Evolutionary conservation across 1,140 invertebrate genomes (phyloP).

Genomic region (Polypedilum pembai): DNA sequence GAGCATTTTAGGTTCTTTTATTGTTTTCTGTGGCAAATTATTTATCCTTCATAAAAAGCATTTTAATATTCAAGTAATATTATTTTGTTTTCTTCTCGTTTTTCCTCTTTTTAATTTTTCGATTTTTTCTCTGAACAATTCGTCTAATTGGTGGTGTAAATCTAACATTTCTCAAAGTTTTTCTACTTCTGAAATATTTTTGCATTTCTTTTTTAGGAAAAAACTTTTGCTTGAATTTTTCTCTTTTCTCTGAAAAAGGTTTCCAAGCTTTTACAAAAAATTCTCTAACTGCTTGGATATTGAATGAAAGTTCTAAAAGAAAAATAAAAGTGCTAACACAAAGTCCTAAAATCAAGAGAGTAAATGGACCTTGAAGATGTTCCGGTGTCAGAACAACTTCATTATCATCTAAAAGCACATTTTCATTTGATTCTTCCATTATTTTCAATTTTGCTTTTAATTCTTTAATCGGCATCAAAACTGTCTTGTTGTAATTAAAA

Average conservation of each 20-base stretch:
- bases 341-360: slow-evolving; percentile 43
- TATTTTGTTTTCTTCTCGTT: too few relatives aligned
- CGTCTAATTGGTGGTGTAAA: too few relatives aligned
- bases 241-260: background rate
- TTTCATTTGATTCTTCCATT: slow-evolving; percentile 35
- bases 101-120: too few relatives aligned
- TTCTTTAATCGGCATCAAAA: slow-evolving; percentile 28
- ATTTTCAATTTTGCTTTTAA: slow-evolving; percentile 32
- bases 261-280: slow-evolving; percentile 31
- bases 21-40: too few relatives aligned
- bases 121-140: too few relatives aligned
- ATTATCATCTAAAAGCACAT: slow-evolving; percentile 30
- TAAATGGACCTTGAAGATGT: slow-evolving; percentile 47
- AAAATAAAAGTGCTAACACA: slow-evolving; percentile 36
- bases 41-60: too few relatives aligned
- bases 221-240: background rate
- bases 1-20: too few relatives aligned
- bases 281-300: slow-evolving; percentile 29
- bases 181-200: too few relatives aligned
- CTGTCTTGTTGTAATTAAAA: slow-evolving; percentile 34
- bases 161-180: too few relatives aligned
- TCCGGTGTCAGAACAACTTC: slow-evolving; percentile 43
- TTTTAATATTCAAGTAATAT: too few relatives aligned
- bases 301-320: slow-evolving; percentile 36
- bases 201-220: too few relatives aligned